A percentile compares a stretch with the other conserved stretches of the same genome.
Conservation (phyloP, 2,797 vertebrate species). For the Hydrolagus colliei region DNA sequence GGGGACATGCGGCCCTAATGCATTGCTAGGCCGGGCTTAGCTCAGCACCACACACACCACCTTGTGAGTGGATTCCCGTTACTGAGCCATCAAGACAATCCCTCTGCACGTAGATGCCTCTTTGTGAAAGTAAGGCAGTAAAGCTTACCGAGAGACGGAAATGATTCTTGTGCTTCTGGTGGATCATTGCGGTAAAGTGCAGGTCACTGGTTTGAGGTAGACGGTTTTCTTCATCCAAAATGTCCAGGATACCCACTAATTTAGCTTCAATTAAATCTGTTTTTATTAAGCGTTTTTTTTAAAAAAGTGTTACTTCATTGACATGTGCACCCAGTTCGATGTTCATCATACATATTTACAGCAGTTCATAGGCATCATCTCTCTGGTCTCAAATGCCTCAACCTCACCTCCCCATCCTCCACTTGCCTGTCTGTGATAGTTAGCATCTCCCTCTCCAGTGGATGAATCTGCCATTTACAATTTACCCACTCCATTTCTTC, state of each 20-base stretch:
- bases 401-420: not conserved
- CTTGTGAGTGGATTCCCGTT: too few species aligned
- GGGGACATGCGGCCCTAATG: too few species aligned
- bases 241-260: conserved; percentile 85
- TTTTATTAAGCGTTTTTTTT: not conserved
- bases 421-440: too few species aligned
- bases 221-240: conserved; percentile 94
- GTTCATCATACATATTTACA: not conserved
- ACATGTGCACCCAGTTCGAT: not conserved
- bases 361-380: not conserved
- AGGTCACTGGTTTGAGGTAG: conserved; percentile 92
- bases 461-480: too few species aligned
- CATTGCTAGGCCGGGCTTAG: too few species aligned
- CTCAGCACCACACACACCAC: too few species aligned
- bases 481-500: too few species aligned
- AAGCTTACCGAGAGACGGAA: conserved; percentile 84
- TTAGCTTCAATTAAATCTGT: conserved; percentile 93
- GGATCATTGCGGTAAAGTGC: conserved; percentile 83
- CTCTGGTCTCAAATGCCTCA: not conserved
- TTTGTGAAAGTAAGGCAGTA: not conserved
- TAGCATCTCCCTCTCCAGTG: too few species aligned
- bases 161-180: conserved; percentile 88
- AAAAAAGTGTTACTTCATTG: not conserved
- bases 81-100: too few species aligned
- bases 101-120: too few species aligned